A percentile compares a stretch with the other conserved stretches of the same genome.
These are phyloP conservation scores for Lysandra bellargus DNA, from an alignment of 2,888 invertebrate genomes.

Conservation along the genomic window DNA sequence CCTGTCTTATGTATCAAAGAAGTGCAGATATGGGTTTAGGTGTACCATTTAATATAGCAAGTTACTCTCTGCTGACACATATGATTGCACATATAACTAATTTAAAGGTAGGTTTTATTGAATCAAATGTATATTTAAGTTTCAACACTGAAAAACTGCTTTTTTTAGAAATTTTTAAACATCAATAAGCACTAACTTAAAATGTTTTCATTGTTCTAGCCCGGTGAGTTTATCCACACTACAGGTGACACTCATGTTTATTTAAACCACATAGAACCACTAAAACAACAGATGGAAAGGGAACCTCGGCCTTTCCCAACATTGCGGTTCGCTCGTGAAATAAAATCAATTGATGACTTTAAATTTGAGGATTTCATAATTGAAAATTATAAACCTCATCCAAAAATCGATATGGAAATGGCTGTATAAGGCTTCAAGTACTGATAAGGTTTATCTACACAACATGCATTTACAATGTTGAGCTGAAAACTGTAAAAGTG, in stretches of 20 bases:
- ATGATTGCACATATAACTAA: slow-evolving; percentile 98
- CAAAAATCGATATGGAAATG: slow-evolving; percentile 96
- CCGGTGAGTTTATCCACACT: slow-evolving; percentile 96
- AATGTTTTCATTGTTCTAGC: slow-evolving; percentile 68
- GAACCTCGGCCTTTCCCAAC: slow-evolving; percentile 91
- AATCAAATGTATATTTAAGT: not conserved
- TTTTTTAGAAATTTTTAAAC: not conserved
- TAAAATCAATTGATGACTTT: slow-evolving; percentile 92
- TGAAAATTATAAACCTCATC: slow-evolving; percentile 91
- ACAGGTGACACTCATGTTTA: slow-evolving; percentile 98
- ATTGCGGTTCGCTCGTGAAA: slow-evolving; percentile 86
- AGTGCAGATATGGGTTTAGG: slow-evolving; percentile 99
- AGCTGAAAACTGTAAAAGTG: no score
- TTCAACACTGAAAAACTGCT: not conserved
- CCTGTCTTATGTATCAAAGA: slow-evolving; percentile 96
- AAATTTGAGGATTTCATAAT: slow-evolving; percentile 92
- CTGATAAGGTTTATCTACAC: not conserved
- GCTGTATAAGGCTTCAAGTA: slow-evolving; percentile 81
- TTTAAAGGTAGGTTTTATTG: slow-evolving; percentile 82
- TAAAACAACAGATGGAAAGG: slow-evolving; percentile 89
- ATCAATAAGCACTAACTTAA: not conserved
- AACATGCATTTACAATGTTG: not conserved
- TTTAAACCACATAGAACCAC: slow-evolving; percentile 91
- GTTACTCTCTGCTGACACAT: slow-evolving; percentile 94
- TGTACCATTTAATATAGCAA: slow-evolving; percentile 99